Base-by-base conservation (phyloP, 2,888 invertebrate genomes). In the Amiota mariae region DNA sequence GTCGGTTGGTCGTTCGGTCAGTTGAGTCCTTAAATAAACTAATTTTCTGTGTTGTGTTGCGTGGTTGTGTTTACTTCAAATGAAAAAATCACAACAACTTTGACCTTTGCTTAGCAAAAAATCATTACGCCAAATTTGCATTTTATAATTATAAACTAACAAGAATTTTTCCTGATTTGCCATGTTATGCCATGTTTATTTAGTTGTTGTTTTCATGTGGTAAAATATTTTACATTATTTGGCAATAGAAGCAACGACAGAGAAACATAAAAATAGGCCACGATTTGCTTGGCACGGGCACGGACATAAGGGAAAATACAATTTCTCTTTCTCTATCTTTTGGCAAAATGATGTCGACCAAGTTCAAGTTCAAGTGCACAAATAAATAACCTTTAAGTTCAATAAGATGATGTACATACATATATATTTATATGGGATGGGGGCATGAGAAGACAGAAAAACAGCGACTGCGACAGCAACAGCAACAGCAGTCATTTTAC, bases 321-420 rank as follows among this genome's bases (percentile, higher is more conserved):
- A 36, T 36, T 36, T 36, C 36, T 36, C 6, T 36, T 6, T 36
- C 3, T 36, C 36, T 36, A 6, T 36, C 6, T 36, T 6, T 36
- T 6, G 36, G 36, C 36, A 36, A 36, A 36, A 6, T 36, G 70
- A 2, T 68, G 49, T 13, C 36, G 15, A 57, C 11, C 64, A 64
- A 72, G 72, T 72, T 72, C 72, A 72, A 72, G 72, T 64, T 72
- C 64, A 64, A 64, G 20, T 15, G 61, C 48, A 15, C 11, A 51
- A 18, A 24, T 71, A 11, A 48, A 48, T 6, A 64, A 12, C 64
- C 47, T 47, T 64, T 48, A 18, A 59, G 9, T 59, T 24, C 24
- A 6, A 18, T 59, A 59, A 59, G 59, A n/a, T n/a, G n/a, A n/a
- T n/a, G n/a, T n/a, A n/a, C n/a, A n/a, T n/a, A n/a, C n/a, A n/a